phyloP scores from a whole-genome alignment of 2,113 vertebrate species.

The Colius striatus region DNA sequence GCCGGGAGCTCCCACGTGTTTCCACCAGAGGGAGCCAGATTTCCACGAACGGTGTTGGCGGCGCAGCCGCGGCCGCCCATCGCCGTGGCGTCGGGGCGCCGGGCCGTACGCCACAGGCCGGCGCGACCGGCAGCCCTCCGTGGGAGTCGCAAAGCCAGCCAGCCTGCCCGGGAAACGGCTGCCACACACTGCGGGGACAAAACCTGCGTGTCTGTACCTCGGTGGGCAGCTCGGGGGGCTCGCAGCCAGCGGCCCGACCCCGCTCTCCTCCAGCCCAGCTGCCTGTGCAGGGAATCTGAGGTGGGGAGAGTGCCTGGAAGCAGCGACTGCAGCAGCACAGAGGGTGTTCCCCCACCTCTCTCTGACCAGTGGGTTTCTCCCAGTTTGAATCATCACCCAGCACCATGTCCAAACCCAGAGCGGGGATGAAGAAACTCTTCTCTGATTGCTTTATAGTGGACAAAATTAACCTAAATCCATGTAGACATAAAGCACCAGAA shows the following conservation, averaged over 20 bases:
- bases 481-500: neutral
- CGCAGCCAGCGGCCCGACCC: neutral
- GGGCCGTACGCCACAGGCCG: neutral
- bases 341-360: fast-evolving
- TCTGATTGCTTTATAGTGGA: neutral
- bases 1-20: neutral
- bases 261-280: neutral
- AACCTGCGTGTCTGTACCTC: fast-evolving
- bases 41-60: neutral
- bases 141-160: neutral
- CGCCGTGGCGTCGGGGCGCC: neutral
- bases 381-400: neutral
- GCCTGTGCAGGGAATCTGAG: neutral
- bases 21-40: constrained; percentile 56
- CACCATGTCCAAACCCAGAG: neutral
- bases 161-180: neutral
- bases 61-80: neutral
- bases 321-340: neutral
- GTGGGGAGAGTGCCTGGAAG: neutral
- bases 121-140: neutral
- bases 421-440: neutral
- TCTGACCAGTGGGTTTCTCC: neutral
- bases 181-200: neutral
- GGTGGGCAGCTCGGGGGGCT: fast-evolving
- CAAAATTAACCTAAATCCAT: neutral